Conservation (phyloP, 2,797 vertebrate genomes). For the Sebastes nivosus region DNA sequence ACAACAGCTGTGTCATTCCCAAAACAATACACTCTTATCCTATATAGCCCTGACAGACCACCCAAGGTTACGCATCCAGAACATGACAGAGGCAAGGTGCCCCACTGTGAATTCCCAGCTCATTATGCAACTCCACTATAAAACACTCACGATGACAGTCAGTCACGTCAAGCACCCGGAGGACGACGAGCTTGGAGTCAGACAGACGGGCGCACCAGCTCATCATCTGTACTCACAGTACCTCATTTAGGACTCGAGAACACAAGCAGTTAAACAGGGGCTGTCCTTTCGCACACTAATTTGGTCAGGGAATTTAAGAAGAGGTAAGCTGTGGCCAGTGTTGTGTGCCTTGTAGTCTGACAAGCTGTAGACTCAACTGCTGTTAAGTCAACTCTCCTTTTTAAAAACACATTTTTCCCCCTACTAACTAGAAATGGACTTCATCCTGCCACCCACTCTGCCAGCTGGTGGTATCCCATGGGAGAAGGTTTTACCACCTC, state of each 20-base stretch:
- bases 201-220: constrained; percentile 16
- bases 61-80: constrained; percentile 57
- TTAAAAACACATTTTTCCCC: neutral
- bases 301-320: constrained; percentile 30
- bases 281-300: neutral
- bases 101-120: constrained; percentile 56
- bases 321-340: constrained; percentile 33
- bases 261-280: neutral
- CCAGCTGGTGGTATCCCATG: constrained; percentile 75
- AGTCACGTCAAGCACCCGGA: constrained; percentile 7
- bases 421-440: constrained; percentile 75
- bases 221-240: neutral
- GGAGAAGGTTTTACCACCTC: constrained; percentile 80
- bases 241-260: neutral
- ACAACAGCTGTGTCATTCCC: constrained; percentile 68
- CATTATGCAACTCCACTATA: constrained; percentile 75
- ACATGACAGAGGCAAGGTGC: constrained; percentile 68
- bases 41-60: constrained; percentile 17
- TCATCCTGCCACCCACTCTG: constrained; percentile 72
- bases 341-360: neutral
- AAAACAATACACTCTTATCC: constrained; percentile 60
- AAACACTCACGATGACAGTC: constrained; percentile 35
- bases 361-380: neutral
- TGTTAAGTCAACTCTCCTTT: neutral
- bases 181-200: constrained; percentile 8